Conservation (phyloP, 2,797 vertebrate genomes). For the Hippopotamyrus pictus region DNA sequence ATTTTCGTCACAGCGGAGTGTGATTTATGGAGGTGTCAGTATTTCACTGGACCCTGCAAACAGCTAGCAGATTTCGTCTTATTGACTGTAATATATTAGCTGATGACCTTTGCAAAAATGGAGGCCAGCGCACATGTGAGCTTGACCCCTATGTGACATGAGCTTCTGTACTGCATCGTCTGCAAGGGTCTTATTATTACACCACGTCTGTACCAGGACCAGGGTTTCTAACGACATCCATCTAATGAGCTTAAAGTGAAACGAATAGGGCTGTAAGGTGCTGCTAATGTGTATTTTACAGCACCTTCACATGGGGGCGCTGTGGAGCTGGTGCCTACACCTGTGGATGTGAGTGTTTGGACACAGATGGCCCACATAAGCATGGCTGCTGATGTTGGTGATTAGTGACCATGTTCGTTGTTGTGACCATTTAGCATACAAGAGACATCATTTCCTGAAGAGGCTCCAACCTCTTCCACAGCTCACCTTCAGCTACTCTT, state of each 20-base stretch:
- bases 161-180: neutral
- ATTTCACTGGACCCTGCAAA: neutral
- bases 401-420: neutral
- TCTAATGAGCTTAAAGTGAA: neutral
- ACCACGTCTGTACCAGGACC: neutral
- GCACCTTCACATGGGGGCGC: neutral
- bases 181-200: neutral
- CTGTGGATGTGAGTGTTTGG: neutral
- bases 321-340: neutral
- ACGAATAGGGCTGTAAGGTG: neutral
- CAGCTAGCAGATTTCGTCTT: neutral
- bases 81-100: neutral
- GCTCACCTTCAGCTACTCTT: neutral
- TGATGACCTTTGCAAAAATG: neutral
- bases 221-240: neutral
- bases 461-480: neutral
- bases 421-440: neutral
- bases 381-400: neutral
- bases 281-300: neutral
- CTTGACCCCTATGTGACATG: neutral
- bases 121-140: neutral
- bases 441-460: neutral
- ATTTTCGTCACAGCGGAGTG: neutral
- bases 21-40: neutral
- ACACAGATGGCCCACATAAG: neutral